Conservation (phyloP, 2,888 invertebrate species). For the Scrobipalpa atriplicella region DNA sequence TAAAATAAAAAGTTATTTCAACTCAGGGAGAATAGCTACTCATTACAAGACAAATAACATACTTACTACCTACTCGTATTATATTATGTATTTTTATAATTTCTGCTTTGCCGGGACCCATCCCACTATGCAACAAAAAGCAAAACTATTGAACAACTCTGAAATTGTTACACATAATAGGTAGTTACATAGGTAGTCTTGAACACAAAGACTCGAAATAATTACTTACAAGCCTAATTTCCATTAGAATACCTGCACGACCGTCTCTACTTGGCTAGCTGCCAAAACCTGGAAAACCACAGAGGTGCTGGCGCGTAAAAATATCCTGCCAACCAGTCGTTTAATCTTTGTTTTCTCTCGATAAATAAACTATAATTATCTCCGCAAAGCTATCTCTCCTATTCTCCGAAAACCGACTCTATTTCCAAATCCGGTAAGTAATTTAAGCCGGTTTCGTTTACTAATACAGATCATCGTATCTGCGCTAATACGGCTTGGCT, state of each 20-base stretch:
- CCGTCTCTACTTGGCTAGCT: not conserved
- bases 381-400: not conserved
- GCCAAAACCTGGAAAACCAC: not conserved
- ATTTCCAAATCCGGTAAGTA: conserved; percentile 1
- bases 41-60: too few relatives aligned
- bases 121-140: too few relatives aligned
- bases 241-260: not conserved
- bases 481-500: conserved; percentile 16
- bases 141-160: too few relatives aligned
- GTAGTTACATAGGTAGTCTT: not conserved
- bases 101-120: too few relatives aligned
- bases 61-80: too few relatives aligned
- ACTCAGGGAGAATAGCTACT: too few relatives aligned
- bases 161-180: too few relatives aligned
- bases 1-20: not conserved
- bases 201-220: not conserved
- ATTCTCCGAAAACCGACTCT: conserved; percentile 1
- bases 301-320: not conserved
- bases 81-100: too few relatives aligned
- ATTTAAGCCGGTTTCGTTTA: conserved; percentile 8
- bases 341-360: not conserved
- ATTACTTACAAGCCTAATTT: conserved; percentile 7
- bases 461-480: conserved; percentile 8
- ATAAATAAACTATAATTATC: conserved; percentile 4
- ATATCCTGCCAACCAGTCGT: not conserved